Evolutionary conservation across 2,888 invertebrate genomes (phyloP).

Genomic region (Melolontha melolontha): DNA sequence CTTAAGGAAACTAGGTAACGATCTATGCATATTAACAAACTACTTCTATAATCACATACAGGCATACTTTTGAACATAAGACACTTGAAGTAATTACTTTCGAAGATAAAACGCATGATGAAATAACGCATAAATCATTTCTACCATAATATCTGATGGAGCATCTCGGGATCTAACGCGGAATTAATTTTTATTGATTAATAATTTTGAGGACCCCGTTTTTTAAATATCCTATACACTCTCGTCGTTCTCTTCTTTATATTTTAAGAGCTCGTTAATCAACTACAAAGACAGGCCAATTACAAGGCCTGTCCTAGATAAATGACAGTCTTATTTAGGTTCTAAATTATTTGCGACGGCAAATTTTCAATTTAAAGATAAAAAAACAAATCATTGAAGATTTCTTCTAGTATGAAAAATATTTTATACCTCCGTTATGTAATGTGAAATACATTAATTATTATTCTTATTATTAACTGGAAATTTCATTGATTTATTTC

Average conservation of each 20-base stretch:
- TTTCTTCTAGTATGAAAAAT: too few relatives aligned
- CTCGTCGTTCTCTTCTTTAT: conserved; percentile 8
- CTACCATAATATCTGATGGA: neutral
- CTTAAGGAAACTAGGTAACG: too few relatives aligned
- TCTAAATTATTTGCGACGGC: conserved; percentile 7
- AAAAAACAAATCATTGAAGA: neutral
- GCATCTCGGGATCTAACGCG: conserved; percentile 6
- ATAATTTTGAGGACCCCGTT: conserved; percentile 15
- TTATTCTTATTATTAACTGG: too few relatives aligned
- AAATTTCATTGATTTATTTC: too few relatives aligned
- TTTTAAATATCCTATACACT: conserved; percentile 12
- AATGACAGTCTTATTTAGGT: conserved; percentile 27
- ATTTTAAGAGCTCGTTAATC: conserved; percentile 34
- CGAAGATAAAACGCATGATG: neutral
- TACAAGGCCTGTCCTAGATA: conserved; percentile 11
- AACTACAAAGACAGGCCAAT: conserved; percentile 35
- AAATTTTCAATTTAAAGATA: conserved; percentile 33
- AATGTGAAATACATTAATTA: too few relatives aligned
- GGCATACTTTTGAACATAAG: too few relatives aligned
- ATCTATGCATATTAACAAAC: too few relatives aligned
- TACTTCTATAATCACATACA: too few relatives aligned
- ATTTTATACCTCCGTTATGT: too few relatives aligned
- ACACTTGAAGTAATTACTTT: neutral
- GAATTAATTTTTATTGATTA: conserved; percentile 34
- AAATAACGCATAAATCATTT: conserved; percentile 16